Conservation (phyloP, 2,113 vertebrate species). For the Muscicapa adusta region DNA sequence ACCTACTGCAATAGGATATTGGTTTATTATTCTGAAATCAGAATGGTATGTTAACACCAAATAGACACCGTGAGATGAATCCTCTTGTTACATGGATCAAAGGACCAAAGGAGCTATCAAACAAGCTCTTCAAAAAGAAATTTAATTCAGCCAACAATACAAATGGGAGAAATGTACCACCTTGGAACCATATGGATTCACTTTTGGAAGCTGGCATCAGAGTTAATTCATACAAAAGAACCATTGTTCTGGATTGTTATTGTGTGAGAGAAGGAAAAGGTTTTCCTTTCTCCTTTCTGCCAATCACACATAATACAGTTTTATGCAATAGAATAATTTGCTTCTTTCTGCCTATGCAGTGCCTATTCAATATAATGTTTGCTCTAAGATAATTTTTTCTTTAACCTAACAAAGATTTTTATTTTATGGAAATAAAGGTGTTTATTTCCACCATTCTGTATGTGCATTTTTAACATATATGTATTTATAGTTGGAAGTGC, state of each 20-base stretch:
- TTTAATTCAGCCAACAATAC: neutral
- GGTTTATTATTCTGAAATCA: neutral
- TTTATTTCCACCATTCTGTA: neutral
- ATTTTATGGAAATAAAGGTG: too few relatives aligned
- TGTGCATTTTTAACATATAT: neutral
- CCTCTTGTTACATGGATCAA: neutral
- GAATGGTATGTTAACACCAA: neutral
- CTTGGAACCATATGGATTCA: neutral
- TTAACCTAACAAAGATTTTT: neutral
- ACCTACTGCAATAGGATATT: neutral
- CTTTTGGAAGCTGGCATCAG: neutral
- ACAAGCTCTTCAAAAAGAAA: neutral
- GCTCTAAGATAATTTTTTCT: neutral
- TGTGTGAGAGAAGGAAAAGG: neutral
- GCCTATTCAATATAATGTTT: conserved; percentile 15
- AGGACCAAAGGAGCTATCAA: neutral
- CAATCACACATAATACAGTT: neutral
- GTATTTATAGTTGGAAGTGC: neutral
- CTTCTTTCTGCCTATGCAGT: conserved; percentile 7
- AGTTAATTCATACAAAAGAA: neutral
- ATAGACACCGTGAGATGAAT: neutral
- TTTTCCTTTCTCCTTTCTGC: neutral
- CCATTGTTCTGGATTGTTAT: neutral
- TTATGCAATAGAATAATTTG: conserved; percentile 10
- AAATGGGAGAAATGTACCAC: neutral